Percentiles rank a stretch among this genome's conserved stretches.
Conservation (phyloP, 2,113 vertebrate genomes). For the Myotis yumanensis region DNA sequence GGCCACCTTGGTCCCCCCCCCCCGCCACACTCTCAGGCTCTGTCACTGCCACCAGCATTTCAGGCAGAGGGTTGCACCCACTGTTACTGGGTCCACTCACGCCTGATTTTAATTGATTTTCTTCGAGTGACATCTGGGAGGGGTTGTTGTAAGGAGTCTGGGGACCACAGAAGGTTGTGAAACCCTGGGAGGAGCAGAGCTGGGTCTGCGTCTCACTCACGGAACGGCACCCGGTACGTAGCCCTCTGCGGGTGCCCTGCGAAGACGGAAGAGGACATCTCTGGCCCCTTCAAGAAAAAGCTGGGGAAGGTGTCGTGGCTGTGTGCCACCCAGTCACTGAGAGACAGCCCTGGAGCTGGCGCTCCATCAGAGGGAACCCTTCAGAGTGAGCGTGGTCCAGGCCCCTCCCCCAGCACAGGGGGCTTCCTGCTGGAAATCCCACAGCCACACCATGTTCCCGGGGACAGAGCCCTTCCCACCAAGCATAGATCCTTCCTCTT, state of each 20-base stretch:
- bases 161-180: not conserved
- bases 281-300: not conserved
- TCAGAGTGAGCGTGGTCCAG: not conserved
- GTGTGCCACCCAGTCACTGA: not conserved
- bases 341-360: not conserved
- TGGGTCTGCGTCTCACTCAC: not conserved
- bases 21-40: not conserved
- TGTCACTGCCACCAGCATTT: not conserved
- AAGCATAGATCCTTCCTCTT: conserved; percentile 43
- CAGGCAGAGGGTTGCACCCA: not conserved
- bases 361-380: not conserved
- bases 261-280: not conserved
- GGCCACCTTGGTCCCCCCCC: not conserved
- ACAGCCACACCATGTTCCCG: not conserved
- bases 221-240: not conserved
- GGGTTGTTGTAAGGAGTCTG: not conserved
- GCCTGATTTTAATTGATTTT: not conserved
- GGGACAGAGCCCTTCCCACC: not conserved
- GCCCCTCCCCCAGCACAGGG: accelerated
- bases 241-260: accelerated
- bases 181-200: not conserved
- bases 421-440: conserved; percentile 53
- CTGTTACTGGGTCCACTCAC: not conserved
- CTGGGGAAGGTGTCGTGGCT: not conserved
- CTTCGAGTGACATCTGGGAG: not conserved